Evolutionary conservation across 2,888 invertebrate genomes (phyloP).

Genomic region (Drosophila ezoana): DNA sequence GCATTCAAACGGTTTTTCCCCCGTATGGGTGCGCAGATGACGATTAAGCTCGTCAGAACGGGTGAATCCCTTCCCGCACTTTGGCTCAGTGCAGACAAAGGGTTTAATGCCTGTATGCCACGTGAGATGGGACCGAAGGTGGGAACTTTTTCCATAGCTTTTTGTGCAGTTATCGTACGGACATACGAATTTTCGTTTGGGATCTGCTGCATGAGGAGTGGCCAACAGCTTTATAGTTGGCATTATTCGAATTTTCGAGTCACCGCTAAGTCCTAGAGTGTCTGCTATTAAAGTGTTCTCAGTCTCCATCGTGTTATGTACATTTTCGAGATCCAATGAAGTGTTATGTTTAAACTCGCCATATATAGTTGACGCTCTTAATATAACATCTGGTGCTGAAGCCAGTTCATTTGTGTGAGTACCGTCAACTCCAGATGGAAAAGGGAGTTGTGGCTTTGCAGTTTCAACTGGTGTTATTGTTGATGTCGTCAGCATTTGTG

Average conservation of each 20-base stretch:
- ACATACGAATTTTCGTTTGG: constrained; percentile 80
- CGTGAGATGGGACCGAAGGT: constrained; percentile 83
- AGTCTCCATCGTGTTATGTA: constrained; percentile 62
- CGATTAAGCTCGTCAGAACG: constrained; percentile 83
- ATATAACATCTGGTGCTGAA: constrained; percentile 45
- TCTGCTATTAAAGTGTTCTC: constrained; percentile 54
- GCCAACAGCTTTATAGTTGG: constrained; percentile 80
- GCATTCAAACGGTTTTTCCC: constrained; percentile 83
- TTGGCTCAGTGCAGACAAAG: constrained; percentile 78
- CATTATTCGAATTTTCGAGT: constrained; percentile 76
- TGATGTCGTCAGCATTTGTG: constrained; percentile 80
- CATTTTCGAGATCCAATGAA: constrained; percentile 72
- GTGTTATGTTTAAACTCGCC: constrained; percentile 66
- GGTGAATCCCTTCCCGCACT: constrained; percentile 83
- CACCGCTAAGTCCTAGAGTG: constrained; percentile 33
- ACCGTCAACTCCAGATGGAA: constrained; percentile 50
- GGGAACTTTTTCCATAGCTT: constrained; percentile 83
- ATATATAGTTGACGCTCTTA: constrained; percentile 64
- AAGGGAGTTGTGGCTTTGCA: constrained; percentile 57
- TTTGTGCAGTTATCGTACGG: constrained; percentile 82
- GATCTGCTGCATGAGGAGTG: constrained; percentile 68
- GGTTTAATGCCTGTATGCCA: constrained; percentile 84
- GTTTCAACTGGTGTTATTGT: constrained; percentile 66
- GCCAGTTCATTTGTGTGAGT: constrained; percentile 49
- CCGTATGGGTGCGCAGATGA: constrained; percentile 82